A percentile compares a stretch with the other conserved stretches of the same genome.
Evolutionary conservation across 2,888 invertebrate genomes (phyloP).

Genomic region (Leptopilina drosophilae): DNA sequence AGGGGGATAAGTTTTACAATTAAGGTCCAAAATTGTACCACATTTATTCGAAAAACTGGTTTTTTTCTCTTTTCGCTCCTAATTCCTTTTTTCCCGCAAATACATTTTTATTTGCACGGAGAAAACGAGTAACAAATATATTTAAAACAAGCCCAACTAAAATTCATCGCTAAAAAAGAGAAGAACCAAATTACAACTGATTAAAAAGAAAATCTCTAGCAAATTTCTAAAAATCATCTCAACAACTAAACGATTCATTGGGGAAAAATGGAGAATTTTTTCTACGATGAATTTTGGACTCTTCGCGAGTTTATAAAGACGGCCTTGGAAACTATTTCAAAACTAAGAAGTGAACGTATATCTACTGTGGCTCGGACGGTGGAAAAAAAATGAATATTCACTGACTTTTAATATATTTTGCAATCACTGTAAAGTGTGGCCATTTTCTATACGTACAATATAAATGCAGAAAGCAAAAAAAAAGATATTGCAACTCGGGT

Average conservation of each 20-base stretch:
- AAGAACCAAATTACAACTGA: too few relatives aligned
- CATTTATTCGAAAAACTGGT: too few relatives aligned
- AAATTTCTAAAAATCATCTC: too few relatives aligned
- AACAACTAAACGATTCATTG: too few relatives aligned
- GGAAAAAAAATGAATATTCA: constrained; percentile 6
- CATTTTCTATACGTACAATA: not conserved
- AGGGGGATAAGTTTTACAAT: not conserved
- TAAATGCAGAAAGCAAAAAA: not conserved
- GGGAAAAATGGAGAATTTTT: not conserved
- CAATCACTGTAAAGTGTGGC: not conserved
- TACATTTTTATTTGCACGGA: too few relatives aligned
- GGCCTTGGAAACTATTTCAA: constrained; percentile 32
- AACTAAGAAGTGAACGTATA: constrained; percentile 27
- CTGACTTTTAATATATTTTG: constrained; percentile 19
- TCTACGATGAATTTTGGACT: not conserved
- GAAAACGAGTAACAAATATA: too few relatives aligned
- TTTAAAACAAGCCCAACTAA: not conserved
- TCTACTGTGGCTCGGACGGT: not conserved
- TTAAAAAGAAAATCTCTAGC: too few relatives aligned
- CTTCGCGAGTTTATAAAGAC: not conserved
- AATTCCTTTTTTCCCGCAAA: too few relatives aligned
- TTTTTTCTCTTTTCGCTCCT: too few relatives aligned
- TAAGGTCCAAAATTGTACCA: not conserved
- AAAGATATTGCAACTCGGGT: too few relatives aligned
- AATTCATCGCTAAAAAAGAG: not conserved